phyloP scores from a whole-genome alignment of 2,888 invertebrate genomes.

The Tipula lateralis region DNA sequence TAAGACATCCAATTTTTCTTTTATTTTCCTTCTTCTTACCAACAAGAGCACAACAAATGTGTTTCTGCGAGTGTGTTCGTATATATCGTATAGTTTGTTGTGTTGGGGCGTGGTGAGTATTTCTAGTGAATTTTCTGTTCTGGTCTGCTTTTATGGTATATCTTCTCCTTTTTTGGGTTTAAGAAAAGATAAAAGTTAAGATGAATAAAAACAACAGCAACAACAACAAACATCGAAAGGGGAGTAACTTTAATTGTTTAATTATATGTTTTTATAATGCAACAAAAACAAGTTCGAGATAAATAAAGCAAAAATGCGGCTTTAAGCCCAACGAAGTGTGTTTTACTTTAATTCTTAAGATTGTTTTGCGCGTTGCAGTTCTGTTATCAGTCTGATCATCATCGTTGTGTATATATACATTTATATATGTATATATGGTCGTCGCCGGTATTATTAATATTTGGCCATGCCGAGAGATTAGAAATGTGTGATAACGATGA shows the following conservation, averaged over 20 bases:
- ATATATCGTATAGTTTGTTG: neutral
- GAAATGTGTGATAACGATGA: neutral
- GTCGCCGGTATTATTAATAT: too few species aligned
- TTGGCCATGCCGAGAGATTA: conserved; percentile 15
- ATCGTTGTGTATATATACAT: neutral
- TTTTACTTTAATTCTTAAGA: neutral
- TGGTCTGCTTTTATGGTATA: neutral
- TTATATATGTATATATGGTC: neutral
- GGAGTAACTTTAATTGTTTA: conserved; percentile 52
- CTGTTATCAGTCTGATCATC: neutral
- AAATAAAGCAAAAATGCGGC: neutral
- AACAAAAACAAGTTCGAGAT: neutral
- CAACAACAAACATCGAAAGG: conserved; percentile 43
- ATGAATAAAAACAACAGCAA: neutral
- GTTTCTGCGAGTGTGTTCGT: neutral
- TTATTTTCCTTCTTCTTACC: neutral
- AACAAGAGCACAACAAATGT: neutral
- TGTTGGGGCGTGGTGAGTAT: conserved; percentile 19
- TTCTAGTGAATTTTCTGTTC: neutral
- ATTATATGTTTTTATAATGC: conserved; percentile 45
- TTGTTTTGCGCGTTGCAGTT: neutral
- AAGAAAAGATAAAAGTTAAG: neutral
- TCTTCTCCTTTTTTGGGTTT: neutral
- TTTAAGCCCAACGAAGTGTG: neutral
- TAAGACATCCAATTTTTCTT: neutral